These are phyloP conservation scores for Bergia puertoricense DNA, from an alignment of 92 coral and sea anemone genomes.

Conservation along the genomic window DNA sequence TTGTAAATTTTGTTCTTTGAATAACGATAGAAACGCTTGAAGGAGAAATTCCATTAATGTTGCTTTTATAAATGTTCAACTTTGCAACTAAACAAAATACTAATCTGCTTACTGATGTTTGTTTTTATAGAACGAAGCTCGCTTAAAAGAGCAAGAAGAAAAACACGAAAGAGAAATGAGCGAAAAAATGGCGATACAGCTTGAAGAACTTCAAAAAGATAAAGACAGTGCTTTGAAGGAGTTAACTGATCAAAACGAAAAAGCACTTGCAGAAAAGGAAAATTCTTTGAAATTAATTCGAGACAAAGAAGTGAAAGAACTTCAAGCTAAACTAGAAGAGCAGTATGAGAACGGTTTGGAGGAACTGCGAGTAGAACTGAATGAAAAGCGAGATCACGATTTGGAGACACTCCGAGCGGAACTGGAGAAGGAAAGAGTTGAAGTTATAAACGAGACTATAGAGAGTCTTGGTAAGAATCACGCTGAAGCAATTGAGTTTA, in stretches of 20 bases:
- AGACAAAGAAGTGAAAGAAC: conserved; percentile 53
- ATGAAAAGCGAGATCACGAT: conserved; percentile 63
- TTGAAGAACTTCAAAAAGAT: conserved; percentile 47
- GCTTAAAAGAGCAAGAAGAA: conserved; percentile 66
- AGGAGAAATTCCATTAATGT: too few species aligned
- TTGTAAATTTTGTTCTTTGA: too few species aligned
- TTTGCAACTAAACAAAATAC: too few species aligned
- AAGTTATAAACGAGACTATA: conserved; percentile 72
- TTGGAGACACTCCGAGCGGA: conserved; percentile 70
- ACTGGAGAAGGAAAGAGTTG: conserved; percentile 78
- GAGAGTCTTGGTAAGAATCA: conserved; percentile 82
- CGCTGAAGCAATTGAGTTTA: conserved; percentile 67
- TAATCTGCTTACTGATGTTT: too few species aligned
- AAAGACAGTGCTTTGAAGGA: conserved; percentile 53
- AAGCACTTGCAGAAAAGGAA: conserved; percentile 49
- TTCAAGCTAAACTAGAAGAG: conserved; percentile 66
- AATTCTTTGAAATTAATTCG: conserved; percentile 23
- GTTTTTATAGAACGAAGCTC: conserved; percentile 52
- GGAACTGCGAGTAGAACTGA: conserved; percentile 64
- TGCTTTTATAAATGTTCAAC: too few species aligned
- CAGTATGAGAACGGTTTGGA: conserved; percentile 72
- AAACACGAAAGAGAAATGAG: conserved; percentile 70
- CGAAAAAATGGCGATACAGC: conserved; percentile 65
- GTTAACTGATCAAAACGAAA: conserved; percentile 51
- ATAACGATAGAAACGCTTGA: too few species aligned